Conservation (phyloP, 2,113 vertebrate genomes). For the Chamaea fasciata region DNA sequence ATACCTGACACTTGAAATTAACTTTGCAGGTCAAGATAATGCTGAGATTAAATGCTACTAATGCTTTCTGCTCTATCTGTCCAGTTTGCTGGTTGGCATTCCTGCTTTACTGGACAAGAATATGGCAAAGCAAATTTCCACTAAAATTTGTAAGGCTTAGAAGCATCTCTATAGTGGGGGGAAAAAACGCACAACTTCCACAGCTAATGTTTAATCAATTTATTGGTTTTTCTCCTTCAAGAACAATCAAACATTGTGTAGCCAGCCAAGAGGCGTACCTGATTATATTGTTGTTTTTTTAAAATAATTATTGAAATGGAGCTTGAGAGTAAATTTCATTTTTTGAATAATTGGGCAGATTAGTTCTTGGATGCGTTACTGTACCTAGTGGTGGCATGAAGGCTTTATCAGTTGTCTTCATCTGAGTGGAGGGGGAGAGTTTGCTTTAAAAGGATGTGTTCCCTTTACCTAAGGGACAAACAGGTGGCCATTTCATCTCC, state of each 20-base stretch:
- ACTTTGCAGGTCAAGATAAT: background rate
- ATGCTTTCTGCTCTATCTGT: background rate
- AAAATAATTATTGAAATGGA: background rate
- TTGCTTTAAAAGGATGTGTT: background rate
- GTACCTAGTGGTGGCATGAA: background rate
- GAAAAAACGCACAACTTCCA: background rate
- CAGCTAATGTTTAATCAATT: background rate
- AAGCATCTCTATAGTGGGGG: background rate
- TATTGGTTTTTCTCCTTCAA: background rate
- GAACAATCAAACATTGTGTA: background rate
- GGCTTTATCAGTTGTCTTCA: background rate
- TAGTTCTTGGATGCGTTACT: background rate
- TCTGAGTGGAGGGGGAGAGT: background rate
- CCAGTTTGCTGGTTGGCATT: background rate
- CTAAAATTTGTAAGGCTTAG: background rate
- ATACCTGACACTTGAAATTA: background rate
- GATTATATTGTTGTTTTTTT: background rate
- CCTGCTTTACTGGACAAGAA: background rate
- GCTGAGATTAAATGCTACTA: background rate
- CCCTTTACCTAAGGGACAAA: background rate
- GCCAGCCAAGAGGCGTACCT: background rate
- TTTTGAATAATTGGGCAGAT: background rate
- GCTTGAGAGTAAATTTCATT: background rate
- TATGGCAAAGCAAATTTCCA: background rate
- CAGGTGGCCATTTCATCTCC: background rate